phyloP scores from a whole-genome alignment of 2,888 invertebrate genomes.

The Caenorhabditis uteleia region DNA sequence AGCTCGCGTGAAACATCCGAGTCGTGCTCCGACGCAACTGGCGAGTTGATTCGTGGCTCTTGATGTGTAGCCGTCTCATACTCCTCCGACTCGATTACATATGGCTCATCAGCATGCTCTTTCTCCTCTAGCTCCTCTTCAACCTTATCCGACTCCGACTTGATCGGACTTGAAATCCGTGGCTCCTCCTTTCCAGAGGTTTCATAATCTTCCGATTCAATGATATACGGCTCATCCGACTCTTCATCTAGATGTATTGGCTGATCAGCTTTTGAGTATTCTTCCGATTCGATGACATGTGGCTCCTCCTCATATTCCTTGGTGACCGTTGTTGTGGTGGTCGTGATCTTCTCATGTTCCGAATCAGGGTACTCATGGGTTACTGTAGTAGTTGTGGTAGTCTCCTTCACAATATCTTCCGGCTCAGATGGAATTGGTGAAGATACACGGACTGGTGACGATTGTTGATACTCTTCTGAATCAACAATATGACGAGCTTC shows the following conservation, averaged over 20 bases:
- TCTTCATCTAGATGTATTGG: conserved; percentile 5
- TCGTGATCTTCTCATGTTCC: not conserved
- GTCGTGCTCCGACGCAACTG: conserved; percentile 20
- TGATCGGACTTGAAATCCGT: conserved; percentile 4
- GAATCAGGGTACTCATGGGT: conserved; percentile 10
- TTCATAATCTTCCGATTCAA: conserved; percentile 19
- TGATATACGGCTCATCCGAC: conserved; percentile 10
- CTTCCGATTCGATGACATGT: conserved; percentile 20
- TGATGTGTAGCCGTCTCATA: conserved; percentile 8
- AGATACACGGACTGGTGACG: not conserved
- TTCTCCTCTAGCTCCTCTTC: not conserved
- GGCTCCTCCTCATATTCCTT: conserved; percentile 15
- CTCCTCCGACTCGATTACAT: conserved; percentile 27
- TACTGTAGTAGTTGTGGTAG: conserved; percentile 12
- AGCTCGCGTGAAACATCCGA: too few species aligned
- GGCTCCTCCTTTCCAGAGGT: not conserved
- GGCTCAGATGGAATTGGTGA: not conserved
- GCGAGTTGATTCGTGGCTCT: conserved; percentile 19
- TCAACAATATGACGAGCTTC: not conserved
- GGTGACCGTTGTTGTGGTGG: conserved; percentile 13
- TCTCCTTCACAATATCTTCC: conserved; percentile 3
- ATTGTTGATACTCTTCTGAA: not conserved
- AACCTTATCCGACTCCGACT: conserved; percentile 4
- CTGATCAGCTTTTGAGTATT: conserved; percentile 1
- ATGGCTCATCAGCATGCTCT: conserved; percentile 13